Evolutionary conservation across 2,113 vertebrate species (phyloP).

Genomic region (Pluvianellus socialis): DNA sequence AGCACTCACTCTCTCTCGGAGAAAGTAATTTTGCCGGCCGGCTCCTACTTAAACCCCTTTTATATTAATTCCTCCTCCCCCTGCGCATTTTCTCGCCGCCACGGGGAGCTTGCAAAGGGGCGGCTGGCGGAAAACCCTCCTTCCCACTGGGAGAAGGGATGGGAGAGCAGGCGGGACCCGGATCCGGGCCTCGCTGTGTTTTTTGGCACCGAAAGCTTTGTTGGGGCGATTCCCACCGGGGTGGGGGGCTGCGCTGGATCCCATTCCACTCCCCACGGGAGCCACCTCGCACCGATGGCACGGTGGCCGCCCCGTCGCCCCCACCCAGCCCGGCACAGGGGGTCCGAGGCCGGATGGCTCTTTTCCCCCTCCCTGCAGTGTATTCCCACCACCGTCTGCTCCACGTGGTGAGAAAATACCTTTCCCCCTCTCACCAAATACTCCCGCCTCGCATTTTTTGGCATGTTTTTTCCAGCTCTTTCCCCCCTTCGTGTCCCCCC

Average conservation of each 20-base stretch:
- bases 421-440: neutral
- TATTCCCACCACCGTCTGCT: neutral
- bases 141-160: neutral
- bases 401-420: neutral
- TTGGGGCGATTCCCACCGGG: too few relatives aligned
- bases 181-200: neutral
- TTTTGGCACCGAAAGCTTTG: neutral
- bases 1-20: neutral
- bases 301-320: fast-evolving
- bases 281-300: fast-evolving
- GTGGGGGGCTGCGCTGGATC: neutral
- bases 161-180: neutral
- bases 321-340: fast-evolving
- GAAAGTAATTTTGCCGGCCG: neutral
- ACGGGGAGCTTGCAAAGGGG: fast-evolving
- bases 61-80: neutral
- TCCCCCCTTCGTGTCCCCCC: neutral
- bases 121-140: fast-evolving
- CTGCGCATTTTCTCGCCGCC: fast-evolving
- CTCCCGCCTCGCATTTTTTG: neutral
- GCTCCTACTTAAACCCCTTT: neutral
- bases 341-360: fast-evolving
- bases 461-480: neutral
- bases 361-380: fast-evolving
- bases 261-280: fast-evolving